Percentiles rank a stretch among this genome's conserved stretches.
These are phyloP conservation scores for Tinamus major DNA, from an alignment of 2,797 vertebrate species.

Conservation along the genomic window DNA sequence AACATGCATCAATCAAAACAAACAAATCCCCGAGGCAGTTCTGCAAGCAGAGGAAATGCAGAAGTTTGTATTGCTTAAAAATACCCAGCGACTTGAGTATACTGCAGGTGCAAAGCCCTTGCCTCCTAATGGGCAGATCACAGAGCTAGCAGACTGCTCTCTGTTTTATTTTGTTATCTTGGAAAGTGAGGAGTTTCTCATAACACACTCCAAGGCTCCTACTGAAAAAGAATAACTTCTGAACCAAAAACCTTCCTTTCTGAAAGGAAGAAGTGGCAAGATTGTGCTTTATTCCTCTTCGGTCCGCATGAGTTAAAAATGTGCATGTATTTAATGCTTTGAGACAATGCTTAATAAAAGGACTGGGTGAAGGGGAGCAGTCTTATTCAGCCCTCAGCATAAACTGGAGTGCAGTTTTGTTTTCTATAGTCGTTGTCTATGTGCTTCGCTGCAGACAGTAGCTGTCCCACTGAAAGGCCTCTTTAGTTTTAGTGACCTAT, in stretches of 20 bases:
- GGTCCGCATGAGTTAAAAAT: neutral
- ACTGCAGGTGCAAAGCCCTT: neutral
- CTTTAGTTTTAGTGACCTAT: neutral
- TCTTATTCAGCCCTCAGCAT: neutral
- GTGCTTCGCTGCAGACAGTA: neutral
- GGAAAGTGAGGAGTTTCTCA: neutral
- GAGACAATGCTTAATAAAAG: slow-evolving; percentile 23
- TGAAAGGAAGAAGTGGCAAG: neutral
- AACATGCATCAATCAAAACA: slow-evolving; percentile 5
- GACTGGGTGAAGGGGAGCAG: neutral
- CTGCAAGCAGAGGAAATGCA: neutral
- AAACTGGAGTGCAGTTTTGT: slow-evolving; percentile 49
- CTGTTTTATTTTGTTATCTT: neutral
- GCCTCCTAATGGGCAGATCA: slow-evolving; percentile 8
- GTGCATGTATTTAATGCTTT: neutral
- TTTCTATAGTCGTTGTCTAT: neutral
- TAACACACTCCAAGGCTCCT: neutral
- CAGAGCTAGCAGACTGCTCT: neutral
- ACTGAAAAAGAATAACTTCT: slow-evolving; percentile 9
- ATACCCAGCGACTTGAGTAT: neutral
- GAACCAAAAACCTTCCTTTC: neutral
- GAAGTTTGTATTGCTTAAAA: neutral
- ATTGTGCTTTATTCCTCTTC: neutral
- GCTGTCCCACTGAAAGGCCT: neutral
- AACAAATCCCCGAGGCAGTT: slow-evolving; percentile 6